Evolutionary conservation across 2,888 invertebrate genomes (phyloP), one percentile per base, ranked within the genome.

Genomic region (Rotaria sp.): DNA sequence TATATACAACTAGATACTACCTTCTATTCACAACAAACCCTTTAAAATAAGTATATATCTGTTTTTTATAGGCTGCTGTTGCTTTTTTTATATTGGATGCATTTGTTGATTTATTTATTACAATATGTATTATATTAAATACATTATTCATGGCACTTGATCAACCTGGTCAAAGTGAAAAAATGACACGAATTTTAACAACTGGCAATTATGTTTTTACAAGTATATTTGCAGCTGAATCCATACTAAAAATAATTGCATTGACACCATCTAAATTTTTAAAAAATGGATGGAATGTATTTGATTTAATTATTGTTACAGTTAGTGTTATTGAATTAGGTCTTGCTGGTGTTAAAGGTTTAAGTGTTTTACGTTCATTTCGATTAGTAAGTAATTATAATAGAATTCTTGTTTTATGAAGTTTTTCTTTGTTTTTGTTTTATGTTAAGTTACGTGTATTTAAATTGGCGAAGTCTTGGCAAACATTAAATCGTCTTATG

Each of bases 281-380:
- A 3, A 50, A 50, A 50, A 0, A 50, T 50, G 18, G 50, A 50
- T 50, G 50, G 50, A 98, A 98, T 94, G 97, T 97, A 97, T 95
- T 97, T 94, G 97, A 98, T 95, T 97, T 97, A 95, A 95, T 96
- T 94, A 97, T 97, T 93, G 97, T 98, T 90, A 94, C 96, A 88
- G 93, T 98, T 90, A 97, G 97, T 89, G 93, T 97, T 89, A 93
- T 97, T 90, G 98, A 98, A 92, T 93, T 97, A 91, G 95, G 95
- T 89, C 93, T 97, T 89, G 84, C 85, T 7, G 95, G 95, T 89
- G 11, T 59, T 8, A 95, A 97, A 90, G 95, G 96, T 93, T 93
- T 97, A 92, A 97, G 97, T 89, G 96, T 97, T 88, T 94, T 98
- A 90, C 94, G 97, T 92, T 96, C 97, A 87, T 97, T 98, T 93